These are phyloP conservation scores for Horisme vitalbata DNA, from an alignment of 2,888 invertebrate species.

Conservation along the genomic window DNA sequence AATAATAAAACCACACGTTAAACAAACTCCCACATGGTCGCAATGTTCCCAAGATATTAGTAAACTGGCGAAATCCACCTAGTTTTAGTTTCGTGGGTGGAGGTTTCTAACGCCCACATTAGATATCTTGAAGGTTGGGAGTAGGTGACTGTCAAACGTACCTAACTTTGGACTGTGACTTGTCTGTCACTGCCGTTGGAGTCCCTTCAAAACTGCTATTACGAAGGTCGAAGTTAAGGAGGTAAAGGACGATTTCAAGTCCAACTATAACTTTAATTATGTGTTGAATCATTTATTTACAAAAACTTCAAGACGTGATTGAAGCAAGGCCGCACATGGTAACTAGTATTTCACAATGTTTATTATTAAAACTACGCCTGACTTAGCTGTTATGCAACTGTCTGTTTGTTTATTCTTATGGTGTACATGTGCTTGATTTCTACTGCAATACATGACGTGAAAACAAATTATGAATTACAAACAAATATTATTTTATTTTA, in stretches of 20 bases:
- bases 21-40: constrained; percentile 9
- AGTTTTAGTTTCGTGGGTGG: constrained; percentile 4
- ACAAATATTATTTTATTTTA: no score
- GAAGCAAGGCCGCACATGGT: no score
- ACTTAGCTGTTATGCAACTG: no score
- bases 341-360: no score
- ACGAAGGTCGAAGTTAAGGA: background rate
- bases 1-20: background rate
- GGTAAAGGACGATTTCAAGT: background rate
- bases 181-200: no score
- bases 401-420: no score
- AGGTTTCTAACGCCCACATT: constrained; percentile 4
- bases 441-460: no score
- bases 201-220: constrained; percentile 6
- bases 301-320: no score
- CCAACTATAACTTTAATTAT: background rate
- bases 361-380: no score
- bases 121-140: background rate
- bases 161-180: background rate
- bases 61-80: constrained; percentile 2
- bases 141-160: background rate
- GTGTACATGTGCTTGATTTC: no score
- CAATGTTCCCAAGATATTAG: constrained; percentile 6
- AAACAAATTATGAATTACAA: no score
- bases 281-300: no score